Base-by-base conservation (phyloP, 2,888 invertebrate genomes). In the Galerucella nymphaeae region DNA sequence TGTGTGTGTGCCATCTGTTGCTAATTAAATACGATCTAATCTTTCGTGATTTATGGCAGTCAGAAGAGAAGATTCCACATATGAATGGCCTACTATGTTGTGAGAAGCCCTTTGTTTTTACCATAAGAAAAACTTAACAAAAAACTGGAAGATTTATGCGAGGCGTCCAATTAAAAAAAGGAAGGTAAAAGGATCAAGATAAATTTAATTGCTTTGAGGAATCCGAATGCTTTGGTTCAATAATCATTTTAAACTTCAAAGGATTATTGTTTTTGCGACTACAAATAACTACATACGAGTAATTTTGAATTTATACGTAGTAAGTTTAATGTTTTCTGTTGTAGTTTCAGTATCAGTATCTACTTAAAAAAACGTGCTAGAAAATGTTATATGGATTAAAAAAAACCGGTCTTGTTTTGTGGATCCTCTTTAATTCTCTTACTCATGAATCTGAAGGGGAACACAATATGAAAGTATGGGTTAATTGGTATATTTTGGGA, bases 11-110 rank as follows among this genome's bases (percentile, higher is more conserved):
- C 68, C 68, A 69, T 69, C 68, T 69, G 68, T 69, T 69, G 68
- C 68, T 69, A 61, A 69, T 69, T 69, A 69, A 69, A 69, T 62
- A 42, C 61, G 68, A 69, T 69, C 68, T 69, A 69, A 69, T 69
- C 68, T 69, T 41, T 50, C 62, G 42, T 69, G 68, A 69, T 69
- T 69, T 69, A 69, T 69, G 61, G 62, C 41, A 53, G 38, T 62
- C 61, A 58, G 61, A 61, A 53, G 61, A 68, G 67, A 67, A 20
- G 59, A 59, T 41, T 53, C 68, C 68, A 69, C 68, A 69, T 69
- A 69, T 69, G 68, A 69, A 69, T 69, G 62, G 68, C 53, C 68
- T 62, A 69, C 62, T 69, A 41, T 69, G 68, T 69, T 69, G 68
- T 58, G 68, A 62, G 68, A 41, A 69, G 68, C 48, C 68, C 62